Conservation (phyloP, 2,888 invertebrate genomes). For the Aquatica leii region DNA sequence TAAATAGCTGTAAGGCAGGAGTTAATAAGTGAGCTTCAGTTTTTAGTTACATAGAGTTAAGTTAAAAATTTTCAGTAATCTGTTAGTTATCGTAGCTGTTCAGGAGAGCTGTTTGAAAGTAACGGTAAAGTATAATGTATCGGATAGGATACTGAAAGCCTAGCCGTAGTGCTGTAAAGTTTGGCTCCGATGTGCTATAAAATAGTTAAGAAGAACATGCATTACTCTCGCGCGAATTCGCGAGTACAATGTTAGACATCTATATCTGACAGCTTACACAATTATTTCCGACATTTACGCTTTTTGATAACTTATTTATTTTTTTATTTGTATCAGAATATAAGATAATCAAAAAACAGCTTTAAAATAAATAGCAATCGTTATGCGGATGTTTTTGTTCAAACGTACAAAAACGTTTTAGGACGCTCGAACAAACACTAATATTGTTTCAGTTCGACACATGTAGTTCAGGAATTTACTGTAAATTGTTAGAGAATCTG, state of each 20-base stretch:
- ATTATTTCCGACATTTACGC: conserved; percentile 32
- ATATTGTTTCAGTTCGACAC: conserved; percentile 27
- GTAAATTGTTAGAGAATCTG: conserved; percentile 10
- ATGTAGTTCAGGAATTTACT: conserved; percentile 23
- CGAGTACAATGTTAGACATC: conserved; percentile 32
- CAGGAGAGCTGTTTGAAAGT: conserved; percentile 30
- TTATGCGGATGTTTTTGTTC: conserved; percentile 15
- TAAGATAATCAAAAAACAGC: no score
- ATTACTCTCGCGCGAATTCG: conserved; percentile 37
- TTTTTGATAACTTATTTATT: conserved; percentile 27
- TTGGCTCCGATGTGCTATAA: conserved; percentile 40
- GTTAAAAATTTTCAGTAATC: conserved; percentile 25
- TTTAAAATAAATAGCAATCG: background rate
- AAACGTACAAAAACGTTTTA: conserved; percentile 23
- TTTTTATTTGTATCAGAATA: conserved; percentile 10
- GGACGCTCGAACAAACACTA: conserved; percentile 13
- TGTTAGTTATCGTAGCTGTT: conserved; percentile 32
- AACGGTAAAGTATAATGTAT: conserved; percentile 32
- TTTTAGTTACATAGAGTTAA: conserved; percentile 21
- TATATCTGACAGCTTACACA: conserved; percentile 31
- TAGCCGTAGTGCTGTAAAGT: conserved; percentile 37
- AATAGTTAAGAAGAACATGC: conserved; percentile 38
- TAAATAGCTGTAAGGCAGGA: background rate
- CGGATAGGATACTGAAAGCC: conserved; percentile 30
- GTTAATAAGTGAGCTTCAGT: conserved; percentile 7